These are phyloP conservation scores for Coptotermes formosanus DNA, from an alignment of 1,140 invertebrate genomes.

Conservation along the genomic window DNA sequence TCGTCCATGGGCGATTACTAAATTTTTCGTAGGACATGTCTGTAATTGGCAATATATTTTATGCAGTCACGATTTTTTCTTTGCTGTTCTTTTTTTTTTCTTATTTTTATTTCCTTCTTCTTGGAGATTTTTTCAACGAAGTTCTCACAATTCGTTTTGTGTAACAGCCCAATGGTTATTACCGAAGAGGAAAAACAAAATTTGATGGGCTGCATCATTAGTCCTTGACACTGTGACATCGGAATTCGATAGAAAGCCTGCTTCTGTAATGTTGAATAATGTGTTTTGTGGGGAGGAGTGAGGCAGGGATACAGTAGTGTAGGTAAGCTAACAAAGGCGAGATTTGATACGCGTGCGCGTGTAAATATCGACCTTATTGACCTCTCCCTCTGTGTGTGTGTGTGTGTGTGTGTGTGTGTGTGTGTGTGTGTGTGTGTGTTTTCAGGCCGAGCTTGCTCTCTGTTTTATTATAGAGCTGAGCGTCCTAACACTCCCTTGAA, in stretches of 20 bases:
- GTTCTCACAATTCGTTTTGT: conserved; percentile 11
- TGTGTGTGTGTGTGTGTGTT: no score
- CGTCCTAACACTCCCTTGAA: neutral
- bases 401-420: no score
- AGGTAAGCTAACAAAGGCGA: conserved; percentile 17
- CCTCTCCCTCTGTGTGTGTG: neutral
- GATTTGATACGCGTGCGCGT: conserved; percentile 17
- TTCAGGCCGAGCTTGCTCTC: neutral
- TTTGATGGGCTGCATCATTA: conserved; percentile 18
- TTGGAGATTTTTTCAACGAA: conserved; percentile 1
- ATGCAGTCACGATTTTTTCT: neutral
- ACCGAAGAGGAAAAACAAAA: conserved; percentile 16
- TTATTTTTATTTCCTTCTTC: neutral
- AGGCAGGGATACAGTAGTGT: neutral
- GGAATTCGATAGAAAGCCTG: conserved; percentile 13
- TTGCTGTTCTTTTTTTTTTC: neutral
- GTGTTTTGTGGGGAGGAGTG: neutral
- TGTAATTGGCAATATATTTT: neutral
- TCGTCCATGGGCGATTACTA: neutral
- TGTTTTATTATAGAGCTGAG: neutral
- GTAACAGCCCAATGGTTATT: conserved; percentile 18
- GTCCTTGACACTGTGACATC: conserved; percentile 2
- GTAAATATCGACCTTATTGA: conserved; percentile 9
- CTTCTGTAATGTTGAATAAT: conserved; percentile 17
- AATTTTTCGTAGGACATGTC: neutral